Percentiles rank a stretch among this genome's conserved stretches.
Evolutionary conservation across 2,888 invertebrate genomes (phyloP).

Genomic region (Choreutis nemorana): DNA sequence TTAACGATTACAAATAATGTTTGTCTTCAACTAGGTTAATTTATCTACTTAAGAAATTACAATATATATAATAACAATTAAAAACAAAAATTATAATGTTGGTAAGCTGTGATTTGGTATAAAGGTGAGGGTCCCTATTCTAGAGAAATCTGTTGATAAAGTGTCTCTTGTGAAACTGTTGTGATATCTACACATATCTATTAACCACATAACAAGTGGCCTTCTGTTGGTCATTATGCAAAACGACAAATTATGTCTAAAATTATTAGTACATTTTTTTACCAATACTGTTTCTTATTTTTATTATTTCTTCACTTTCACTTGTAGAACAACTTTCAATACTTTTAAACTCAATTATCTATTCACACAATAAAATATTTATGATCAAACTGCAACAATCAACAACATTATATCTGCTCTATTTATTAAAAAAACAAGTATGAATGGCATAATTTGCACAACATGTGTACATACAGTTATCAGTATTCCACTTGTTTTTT

Average conservation of each 20-base stretch:
- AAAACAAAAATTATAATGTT: conserved; percentile 58
- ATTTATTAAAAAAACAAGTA: no score
- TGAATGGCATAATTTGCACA: no score
- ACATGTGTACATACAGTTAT: no score
- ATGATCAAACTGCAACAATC: conserved; percentile 37
- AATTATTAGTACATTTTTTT: conserved; percentile 2
- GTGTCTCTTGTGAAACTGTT: conserved; percentile 9
- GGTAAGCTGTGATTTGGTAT: conserved; percentile 67
- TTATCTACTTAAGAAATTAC: conserved; percentile 51
- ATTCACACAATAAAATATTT: conserved; percentile 33
- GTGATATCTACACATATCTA: conserved; percentile 4
- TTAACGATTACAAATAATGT: conserved; percentile 41
- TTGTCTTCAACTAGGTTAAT: conserved; percentile 48
- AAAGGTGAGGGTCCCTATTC: conserved; percentile 60
- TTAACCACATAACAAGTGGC: conserved; percentile 3
- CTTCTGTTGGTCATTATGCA: conserved; percentile 6
- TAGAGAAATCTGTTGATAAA: conserved; percentile 28
- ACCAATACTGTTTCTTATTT: not conserved
- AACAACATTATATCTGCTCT: conserved; percentile 33
- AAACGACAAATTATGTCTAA: conserved; percentile 3
- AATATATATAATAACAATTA: conserved; percentile 42
- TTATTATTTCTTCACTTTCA: conserved; percentile 11
- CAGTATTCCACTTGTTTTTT: no score
- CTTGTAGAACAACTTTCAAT: conserved; percentile 28
- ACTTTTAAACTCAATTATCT: conserved; percentile 24